Conservation (phyloP, 2,113 vertebrate species). For the Petromus typicus region DNA sequence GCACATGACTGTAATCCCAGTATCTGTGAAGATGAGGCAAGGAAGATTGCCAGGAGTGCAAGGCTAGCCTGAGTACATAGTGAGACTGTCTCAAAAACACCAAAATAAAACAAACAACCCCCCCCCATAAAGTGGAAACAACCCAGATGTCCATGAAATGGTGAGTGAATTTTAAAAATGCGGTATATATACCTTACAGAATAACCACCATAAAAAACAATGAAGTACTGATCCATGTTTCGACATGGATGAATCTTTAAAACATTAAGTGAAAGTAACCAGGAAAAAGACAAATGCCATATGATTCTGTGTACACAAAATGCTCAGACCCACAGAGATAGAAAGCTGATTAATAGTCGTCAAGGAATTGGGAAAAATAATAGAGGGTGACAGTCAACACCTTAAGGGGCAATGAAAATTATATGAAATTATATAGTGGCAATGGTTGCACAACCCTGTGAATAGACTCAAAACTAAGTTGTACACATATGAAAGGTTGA, state of each 20-base stretch:
- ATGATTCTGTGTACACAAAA: background rate
- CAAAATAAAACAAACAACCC: background rate
- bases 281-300: background rate
- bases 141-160: background rate
- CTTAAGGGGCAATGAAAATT: background rate
- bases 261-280: background rate
- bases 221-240: background rate
- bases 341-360: background rate
- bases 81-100: background rate
- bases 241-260: background rate
- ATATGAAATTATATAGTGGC: background rate
- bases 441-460: background rate
- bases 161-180: background rate
- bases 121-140: background rate
- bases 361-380: background rate
- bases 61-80: background rate
- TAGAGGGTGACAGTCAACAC: fast-evolving
- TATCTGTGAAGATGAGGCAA: background rate
- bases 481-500: background rate
- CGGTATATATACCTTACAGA: background rate
- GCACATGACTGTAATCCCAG: background rate
- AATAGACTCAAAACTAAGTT: background rate
- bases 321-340: background rate
- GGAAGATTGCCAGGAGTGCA: background rate
- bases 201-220: background rate